phyloP scores from a whole-genome alignment of 2,113 vertebrate genomes.

The Gnathonemus echidnorhynchus region DNA sequence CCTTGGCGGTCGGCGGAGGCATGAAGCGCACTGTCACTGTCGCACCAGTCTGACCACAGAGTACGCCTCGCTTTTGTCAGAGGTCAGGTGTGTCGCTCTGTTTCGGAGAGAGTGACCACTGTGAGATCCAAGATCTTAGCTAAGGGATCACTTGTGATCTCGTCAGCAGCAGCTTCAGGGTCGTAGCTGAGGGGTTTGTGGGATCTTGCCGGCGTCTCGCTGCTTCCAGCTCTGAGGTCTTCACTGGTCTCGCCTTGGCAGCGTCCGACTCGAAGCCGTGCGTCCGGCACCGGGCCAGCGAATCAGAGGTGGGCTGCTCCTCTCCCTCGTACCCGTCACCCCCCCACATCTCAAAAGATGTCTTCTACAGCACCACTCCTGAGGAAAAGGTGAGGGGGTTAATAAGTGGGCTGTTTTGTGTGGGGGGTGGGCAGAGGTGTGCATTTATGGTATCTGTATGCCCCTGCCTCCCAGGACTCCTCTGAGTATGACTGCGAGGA shows the following conservation, averaged over 20 bases:
- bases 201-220: background rate
- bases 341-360: constrained; percentile 54
- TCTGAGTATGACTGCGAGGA: constrained; percentile 63
- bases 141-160: background rate
- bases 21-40: background rate
- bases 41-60: background rate
- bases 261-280: constrained; percentile 75
- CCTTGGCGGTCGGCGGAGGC: background rate
- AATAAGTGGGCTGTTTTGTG: background rate
- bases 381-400: constrained; percentile 63
- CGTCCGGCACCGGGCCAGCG: constrained; percentile 35
- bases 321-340: constrained; percentile 56
- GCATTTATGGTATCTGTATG: background rate
- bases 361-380: constrained; percentile 52
- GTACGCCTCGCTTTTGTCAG: background rate
- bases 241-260: constrained; percentile 38
- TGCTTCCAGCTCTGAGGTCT: background rate
- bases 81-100: background rate
- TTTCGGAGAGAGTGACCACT: background rate
- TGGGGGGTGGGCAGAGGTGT: background rate
- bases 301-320: constrained; percentile 35
- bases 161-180: background rate
- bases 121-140: background rate
- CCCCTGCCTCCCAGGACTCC: constrained; percentile 54
- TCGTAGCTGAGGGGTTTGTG: background rate